phyloP scores from a whole-genome alignment of 2,113 vertebrate species.

The Sitta europaea region DNA sequence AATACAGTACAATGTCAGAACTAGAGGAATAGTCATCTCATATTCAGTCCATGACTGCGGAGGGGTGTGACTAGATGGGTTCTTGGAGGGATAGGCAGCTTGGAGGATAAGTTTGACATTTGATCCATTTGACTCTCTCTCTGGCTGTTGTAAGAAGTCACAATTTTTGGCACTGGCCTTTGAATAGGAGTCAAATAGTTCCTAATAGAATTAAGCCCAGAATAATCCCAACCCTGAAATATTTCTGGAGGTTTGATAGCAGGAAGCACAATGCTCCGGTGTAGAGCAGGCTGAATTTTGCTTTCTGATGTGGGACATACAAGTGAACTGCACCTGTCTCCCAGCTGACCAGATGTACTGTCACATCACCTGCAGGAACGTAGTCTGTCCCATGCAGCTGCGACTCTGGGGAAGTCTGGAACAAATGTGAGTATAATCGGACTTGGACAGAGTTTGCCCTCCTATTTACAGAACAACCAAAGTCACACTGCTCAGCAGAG shows the following conservation, averaged over 20 bases:
- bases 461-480: not conserved
- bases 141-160: not conserved
- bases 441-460: not conserved
- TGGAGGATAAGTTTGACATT: not conserved
- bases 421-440: not conserved
- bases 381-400: not conserved
- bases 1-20: not conserved
- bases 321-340: not conserved
- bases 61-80: not conserved
- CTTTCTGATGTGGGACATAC: not conserved
- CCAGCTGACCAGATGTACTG: fast-evolving
- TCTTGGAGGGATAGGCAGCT: not conserved
- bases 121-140: not conserved
- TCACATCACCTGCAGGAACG: not conserved
- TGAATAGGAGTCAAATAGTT: not conserved
- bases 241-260: not conserved
- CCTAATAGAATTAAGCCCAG: not conserved
- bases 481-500: not conserved
- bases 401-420: not conserved
- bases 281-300: not conserved
- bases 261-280: not conserved
- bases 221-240: not conserved
- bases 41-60: not conserved
- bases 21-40: not conserved
- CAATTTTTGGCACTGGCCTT: not conserved